Percentiles rank a stretch among this genome's conserved stretches.
These are phyloP conservation scores for Rhyacophila evoluta DNA, from an alignment of 2,888 invertebrate genomes.

Conservation along the genomic window DNA sequence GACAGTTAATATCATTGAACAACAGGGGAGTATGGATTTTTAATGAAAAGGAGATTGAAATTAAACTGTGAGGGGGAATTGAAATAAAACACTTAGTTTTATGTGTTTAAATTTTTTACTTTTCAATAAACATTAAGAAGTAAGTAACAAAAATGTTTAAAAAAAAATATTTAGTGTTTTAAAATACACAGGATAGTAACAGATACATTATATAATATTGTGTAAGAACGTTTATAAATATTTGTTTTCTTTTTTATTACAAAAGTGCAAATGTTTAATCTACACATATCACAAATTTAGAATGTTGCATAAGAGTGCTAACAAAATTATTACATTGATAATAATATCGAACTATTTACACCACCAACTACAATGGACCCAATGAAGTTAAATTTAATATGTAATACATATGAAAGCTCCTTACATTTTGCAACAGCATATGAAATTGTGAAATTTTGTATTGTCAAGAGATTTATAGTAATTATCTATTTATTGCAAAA, in stretches of 20 bases:
- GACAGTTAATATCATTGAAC: too few species aligned
- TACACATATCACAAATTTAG: slow-evolving; percentile 22
- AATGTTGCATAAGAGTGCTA: not conserved
- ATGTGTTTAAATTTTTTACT: not conserved
- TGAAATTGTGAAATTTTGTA: not conserved
- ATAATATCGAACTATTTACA: not conserved
- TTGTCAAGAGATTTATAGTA: not conserved
- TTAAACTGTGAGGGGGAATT: too few species aligned
- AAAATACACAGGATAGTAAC: not conserved
- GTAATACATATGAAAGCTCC: not conserved
- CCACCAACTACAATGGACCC: slow-evolving; percentile 3
- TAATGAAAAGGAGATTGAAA: too few species aligned
- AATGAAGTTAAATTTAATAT: not conserved
- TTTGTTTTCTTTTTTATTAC: not conserved
- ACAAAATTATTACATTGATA: not conserved
- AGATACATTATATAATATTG: not conserved
- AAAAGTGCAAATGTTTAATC: slow-evolving; percentile 13
- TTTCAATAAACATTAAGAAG: slow-evolving; percentile 3
- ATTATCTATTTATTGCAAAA: not conserved
- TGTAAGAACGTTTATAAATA: slow-evolving; percentile 5
- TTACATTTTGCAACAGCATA: not conserved
- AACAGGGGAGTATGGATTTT: too few species aligned
- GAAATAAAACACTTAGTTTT: too few species aligned
- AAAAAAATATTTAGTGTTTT: not conserved
- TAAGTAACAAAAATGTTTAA: slow-evolving; percentile 14